phyloP scores from a whole-genome alignment of 2,797 vertebrate genomes.

The Ptychobarbus kaznakovi region DNA sequence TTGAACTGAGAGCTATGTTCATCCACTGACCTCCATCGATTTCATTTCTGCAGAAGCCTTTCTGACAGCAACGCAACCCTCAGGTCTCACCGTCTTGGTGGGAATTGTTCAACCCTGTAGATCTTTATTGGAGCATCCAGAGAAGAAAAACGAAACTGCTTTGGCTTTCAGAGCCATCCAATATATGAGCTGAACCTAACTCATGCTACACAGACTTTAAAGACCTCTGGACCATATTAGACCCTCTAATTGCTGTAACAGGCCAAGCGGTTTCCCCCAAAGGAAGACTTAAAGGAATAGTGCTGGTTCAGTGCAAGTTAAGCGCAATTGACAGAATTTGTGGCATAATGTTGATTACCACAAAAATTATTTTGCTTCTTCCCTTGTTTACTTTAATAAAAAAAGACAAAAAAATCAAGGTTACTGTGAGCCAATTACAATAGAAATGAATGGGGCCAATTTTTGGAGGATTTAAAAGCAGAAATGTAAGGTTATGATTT shows the following conservation, averaged over 20 bases:
- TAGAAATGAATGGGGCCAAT: neutral
- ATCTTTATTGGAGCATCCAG: slow-evolving; percentile 62
- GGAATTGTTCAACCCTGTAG: slow-evolving; percentile 64
- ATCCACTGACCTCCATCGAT: slow-evolving; percentile 75
- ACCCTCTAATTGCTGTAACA: slow-evolving; percentile 66
- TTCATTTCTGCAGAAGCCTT: slow-evolving; percentile 64
- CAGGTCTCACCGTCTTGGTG: slow-evolving; percentile 68
- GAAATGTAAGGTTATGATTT: neutral
- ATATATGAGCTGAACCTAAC: slow-evolving; percentile 48
- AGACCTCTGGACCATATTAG: slow-evolving; percentile 34
- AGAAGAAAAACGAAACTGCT: slow-evolving; percentile 31
- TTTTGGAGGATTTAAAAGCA: neutral
- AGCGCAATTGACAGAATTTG: neutral
- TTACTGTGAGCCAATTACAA: neutral
- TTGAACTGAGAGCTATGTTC: slow-evolving; percentile 76
- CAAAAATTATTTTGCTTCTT: neutral
- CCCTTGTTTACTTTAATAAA: neutral
- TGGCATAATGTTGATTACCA: neutral
- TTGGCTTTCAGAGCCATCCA: slow-evolving; percentile 53
- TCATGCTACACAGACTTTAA: slow-evolving; percentile 47
- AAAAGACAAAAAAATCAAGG: neutral
- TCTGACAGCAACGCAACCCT: slow-evolving; percentile 71
- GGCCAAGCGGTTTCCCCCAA: slow-evolving; percentile 55
- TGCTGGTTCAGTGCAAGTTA: slow-evolving; percentile 5
- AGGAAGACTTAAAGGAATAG: slow-evolving; percentile 34